Evolutionary conservation across 2,888 invertebrate species (phyloP), one percentile per base, ranked within the genome.

Genomic region (Vanessa cardui): DNA sequence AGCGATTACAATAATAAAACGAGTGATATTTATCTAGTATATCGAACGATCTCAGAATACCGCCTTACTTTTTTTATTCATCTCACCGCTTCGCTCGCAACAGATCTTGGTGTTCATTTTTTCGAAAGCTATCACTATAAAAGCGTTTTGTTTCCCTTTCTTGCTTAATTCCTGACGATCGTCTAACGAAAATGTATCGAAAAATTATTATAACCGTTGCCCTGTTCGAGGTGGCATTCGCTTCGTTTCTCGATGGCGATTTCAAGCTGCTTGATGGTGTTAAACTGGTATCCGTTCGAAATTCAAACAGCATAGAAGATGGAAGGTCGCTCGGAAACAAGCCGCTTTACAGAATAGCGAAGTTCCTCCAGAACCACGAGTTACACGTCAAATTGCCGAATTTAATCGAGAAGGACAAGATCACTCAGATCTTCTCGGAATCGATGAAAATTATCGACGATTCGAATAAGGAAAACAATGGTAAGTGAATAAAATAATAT

Each of bases 281-380:
- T 39, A 95, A 93, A 75, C 85, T 96, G 78, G 94, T 95, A 47
- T 94, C 93, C 71, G 82, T 90, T 68, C 89, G 89, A 54, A 83
- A 93, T 58, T 52, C 52, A 26, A 94, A 94, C 71, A 89, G 86
- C 68, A 87, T 83, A 74, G 91, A 80, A 74, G 93, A 87, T 84
- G 83, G 93, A 56, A 76, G 93, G 72, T 83, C 88, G 65, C 82
- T 87, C 58, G 94, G 91, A 49, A 93, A 94, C 50, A 89, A 94
- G 0, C 81, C 94, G 0, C 73, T 96, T 64, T 94, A 93, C 8
- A 87, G 94, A 12, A 86, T 96, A 77, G 94, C 95, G 18, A 94
- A 94, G 76, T 96, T 96, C 76, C 84, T 97, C 3, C 94, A 95
- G 78, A 95, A 94, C 2, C 96, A 96, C 73, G 97, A 97, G 80